Conservation (phyloP, 2,888 invertebrate species). For the Panorpa germanica region DNA sequence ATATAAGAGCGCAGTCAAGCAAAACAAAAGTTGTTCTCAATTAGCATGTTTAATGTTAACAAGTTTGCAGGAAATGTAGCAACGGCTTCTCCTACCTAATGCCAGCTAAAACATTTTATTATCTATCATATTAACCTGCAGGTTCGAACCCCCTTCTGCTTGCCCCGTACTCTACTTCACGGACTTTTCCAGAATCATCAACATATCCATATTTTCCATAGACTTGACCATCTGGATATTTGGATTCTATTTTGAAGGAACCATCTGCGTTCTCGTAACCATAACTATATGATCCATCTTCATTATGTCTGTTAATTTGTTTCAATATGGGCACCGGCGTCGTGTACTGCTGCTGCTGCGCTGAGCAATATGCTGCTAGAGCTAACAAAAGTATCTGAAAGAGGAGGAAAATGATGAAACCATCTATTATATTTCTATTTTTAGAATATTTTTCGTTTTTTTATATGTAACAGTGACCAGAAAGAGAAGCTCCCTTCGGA, state of each 20-base stretch:
- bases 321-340: constrained; percentile 66
- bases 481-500: no score
- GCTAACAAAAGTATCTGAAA: constrained; percentile 20
- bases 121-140: constrained; percentile 34
- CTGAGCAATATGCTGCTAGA: constrained; percentile 17
- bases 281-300: constrained; percentile 75
- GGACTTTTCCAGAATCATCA: constrained; percentile 51
- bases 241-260: constrained; percentile 74
- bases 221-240: constrained; percentile 65
- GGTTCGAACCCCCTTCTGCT: constrained; percentile 67
- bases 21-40: no score
- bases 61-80: no score
- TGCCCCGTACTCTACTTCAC: constrained; percentile 76
- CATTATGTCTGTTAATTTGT: constrained; percentile 70
- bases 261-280: constrained; percentile 79
- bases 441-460: no score
- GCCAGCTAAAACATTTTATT: no score
- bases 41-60: no score
- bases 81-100: no score
- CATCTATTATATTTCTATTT: no score
- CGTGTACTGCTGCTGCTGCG: constrained; percentile 36
- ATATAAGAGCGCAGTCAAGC: no score
- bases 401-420: no score
- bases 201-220: constrained; percentile 82
- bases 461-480: no score